Base-by-base conservation (phyloP, 2,113 vertebrate genomes). In the Odocoileus virginianus region DNA sequence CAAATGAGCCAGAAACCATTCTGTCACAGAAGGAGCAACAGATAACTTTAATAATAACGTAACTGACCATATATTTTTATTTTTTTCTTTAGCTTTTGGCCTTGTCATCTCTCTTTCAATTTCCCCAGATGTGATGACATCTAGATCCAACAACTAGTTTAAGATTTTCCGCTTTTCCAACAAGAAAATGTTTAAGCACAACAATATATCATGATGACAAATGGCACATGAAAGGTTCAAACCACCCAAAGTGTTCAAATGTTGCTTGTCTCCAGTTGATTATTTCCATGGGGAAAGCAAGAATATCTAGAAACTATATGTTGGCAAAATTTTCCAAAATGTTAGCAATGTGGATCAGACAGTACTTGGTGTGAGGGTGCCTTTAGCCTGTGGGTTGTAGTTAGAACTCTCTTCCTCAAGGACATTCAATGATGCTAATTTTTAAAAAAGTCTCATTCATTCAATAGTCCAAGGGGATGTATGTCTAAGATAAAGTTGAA, bases 401-500 rank as follows among this genome's bases (percentile, higher is more conserved):
- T 43, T 40, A 8, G 6, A 79, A 83, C 4, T 87, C 45, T 84
- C n/a, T 78, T 50, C 81, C 55, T 95, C 25, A 58, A 43, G 47
- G 10, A 5, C 33, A 7, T 60, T 89, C 19, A 45, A 15, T 91
- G 85, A 87, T 76, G n/a, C 10, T 17, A 67, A 82, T 87, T 54
- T 33, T 52, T 47, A 5, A 45, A 54, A 67, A 52, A 25, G 3
- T 9, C 58, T 81, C 15, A 74, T 91, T 85, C 27, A 74, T 7
- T 87, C 21, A 85, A 7, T 45, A 50, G 52, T 94, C 30, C 58
- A 33, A 84, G 21, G 14, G 16, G 54, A 15, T 13, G 21, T 3
- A 89, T 50, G 36, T 76, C 15, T 74, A 13, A 79, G 64, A 89
- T n/a, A 83, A 13, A 64, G 30, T 81, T 92, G 94, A 86, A 8